Percentiles rank a stretch among this genome's conserved stretches.
These are phyloP conservation scores for Planococcus citri DNA, from an alignment of 1,140 invertebrate genomes.

Conservation along the genomic window DNA sequence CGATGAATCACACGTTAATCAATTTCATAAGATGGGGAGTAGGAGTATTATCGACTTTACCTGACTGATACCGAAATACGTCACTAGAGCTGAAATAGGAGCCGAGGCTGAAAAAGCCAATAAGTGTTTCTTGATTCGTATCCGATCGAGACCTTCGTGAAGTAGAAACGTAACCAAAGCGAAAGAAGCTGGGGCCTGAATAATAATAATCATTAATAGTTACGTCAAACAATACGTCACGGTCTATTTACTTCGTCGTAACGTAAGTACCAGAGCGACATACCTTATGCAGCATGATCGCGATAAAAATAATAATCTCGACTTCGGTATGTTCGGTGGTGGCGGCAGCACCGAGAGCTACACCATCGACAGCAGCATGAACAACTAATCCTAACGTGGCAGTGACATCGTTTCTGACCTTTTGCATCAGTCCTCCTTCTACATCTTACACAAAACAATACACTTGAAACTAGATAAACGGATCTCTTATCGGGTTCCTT, in stretches of 20 bases:
- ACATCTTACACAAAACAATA: conserved; percentile 34
- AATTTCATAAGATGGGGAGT: no score
- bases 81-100: conserved; percentile 76
- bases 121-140: conserved; percentile 75
- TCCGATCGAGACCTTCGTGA: conserved; percentile 84
- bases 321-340: conserved; percentile 89
- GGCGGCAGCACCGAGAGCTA: conserved; percentile 91
- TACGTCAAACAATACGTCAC: background rate
- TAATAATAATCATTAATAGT: background rate
- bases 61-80: conserved; percentile 85
- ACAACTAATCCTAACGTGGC: conserved; percentile 93
- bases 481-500: no score
- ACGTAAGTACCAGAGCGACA: conserved; percentile 24
- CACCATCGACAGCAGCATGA: conserved; percentile 94
- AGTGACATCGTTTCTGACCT: conserved; percentile 61
- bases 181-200: conserved; percentile 89
- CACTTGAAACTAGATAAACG: background rate
- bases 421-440: conserved; percentile 43
- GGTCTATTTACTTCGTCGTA: background rate
- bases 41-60: no score
- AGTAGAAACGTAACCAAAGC: conserved; percentile 93
- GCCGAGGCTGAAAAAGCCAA: conserved; percentile 89
- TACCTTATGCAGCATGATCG: conserved; percentile 97
- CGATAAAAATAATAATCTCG: conserved; percentile 93
- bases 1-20: no score